These are phyloP conservation scores for Hypercompe scribonia DNA, from an alignment of 2,888 invertebrate species.

Conservation along the genomic window DNA sequence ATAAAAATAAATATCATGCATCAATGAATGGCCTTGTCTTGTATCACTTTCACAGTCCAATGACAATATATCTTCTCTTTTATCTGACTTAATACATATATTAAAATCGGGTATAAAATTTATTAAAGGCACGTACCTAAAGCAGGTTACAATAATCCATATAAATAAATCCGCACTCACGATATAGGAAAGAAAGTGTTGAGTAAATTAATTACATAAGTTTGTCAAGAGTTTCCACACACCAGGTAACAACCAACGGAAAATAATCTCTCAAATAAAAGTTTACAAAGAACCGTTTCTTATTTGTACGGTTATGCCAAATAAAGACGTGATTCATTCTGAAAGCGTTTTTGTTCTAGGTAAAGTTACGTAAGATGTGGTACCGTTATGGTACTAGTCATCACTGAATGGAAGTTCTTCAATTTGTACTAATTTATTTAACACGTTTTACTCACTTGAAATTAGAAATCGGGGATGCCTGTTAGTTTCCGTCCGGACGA, in stretches of 20 bases:
- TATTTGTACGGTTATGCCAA: background rate
- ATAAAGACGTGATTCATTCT: slow-evolving; percentile 7
- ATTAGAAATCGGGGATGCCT: background rate
- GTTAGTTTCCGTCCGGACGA: background rate
- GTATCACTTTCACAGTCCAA: background rate
- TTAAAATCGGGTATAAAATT: background rate
- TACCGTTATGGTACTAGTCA: slow-evolving; percentile 7
- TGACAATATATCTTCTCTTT: background rate
- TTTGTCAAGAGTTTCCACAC: background rate
- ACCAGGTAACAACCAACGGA: background rate
- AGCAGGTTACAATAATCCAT: background rate
- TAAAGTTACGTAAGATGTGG: slow-evolving; percentile 5
- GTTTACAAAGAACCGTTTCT: background rate
- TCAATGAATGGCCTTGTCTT: background rate
- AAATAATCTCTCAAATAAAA: background rate
- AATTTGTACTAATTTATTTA: background rate
- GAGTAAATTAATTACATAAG: background rate
- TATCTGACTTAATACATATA: background rate
- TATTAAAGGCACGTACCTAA: background rate
- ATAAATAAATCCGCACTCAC: background rate
- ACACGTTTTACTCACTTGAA: background rate
- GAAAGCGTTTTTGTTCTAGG: slow-evolving; percentile 6
- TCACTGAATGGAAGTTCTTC: background rate
- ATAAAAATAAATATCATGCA: background rate
- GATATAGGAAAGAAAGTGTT: slow-evolving; percentile 14